Evolutionary conservation across 2,797 vertebrate genomes (phyloP), one percentile per base, ranked within the genome.

Genomic region (Psittacula echo): DNA sequence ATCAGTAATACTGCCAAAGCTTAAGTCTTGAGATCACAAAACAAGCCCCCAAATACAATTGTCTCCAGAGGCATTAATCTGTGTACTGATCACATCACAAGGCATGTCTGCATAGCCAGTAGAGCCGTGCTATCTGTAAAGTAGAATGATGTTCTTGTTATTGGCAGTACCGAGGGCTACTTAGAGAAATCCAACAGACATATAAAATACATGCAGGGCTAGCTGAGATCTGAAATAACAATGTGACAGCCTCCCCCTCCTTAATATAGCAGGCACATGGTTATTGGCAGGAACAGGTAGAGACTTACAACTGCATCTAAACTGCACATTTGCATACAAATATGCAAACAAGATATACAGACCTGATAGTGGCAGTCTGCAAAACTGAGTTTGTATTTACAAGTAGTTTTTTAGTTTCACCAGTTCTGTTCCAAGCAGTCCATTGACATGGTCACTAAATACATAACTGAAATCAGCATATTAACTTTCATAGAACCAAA

Each of bases 361-460:
- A 7, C 21, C 11, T 9, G 21, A 23, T 18, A 42, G 10, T 19
- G 6, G 16, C 34, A 75, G 61, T 18, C 24, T 17, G 14, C 45
- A 68, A 13, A 39, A 23, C 16, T 8, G 5, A 74, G n/a, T 1
- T 76, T 45, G 9, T 11, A 39, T 37, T 83, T 34, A 10, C 13
- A 11, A 15, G 22, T 0, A 27, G 19, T 2, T 23, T 88, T 45
- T 10, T n/a, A 75, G 39, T 23, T 56, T 17, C 29, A 21, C n/a
- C 15, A 27, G 20, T 15, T 29, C 62, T 6, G 18, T 10, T 6
- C 7, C 5, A 62, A 27, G 26, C 42, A n/a, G 27, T 26, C 9
- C 21, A 22, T 23, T 30, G 27, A n/a, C 23, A 54, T 0, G 2
- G 11, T 24, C 75, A 32, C 13, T 1, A 2, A 53, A 19, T 7